These are phyloP conservation scores for Sebastolobus altivelis DNA, from an alignment of 2,797 vertebrate genomes.

Conservation along the genomic window DNA sequence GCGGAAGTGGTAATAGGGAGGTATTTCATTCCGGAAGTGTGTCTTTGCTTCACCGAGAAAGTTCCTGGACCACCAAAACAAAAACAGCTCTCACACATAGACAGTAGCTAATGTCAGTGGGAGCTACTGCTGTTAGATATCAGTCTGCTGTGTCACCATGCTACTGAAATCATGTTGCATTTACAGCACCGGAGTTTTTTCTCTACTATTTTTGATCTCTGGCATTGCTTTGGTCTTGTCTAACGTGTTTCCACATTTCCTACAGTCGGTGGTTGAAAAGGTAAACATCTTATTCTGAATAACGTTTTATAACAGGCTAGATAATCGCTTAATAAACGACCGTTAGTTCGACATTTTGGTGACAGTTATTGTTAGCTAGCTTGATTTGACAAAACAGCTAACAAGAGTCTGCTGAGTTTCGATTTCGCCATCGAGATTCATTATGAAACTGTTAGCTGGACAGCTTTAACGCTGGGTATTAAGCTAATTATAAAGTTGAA, in stretches of 20 bases:
- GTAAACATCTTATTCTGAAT: conserved; percentile 64
- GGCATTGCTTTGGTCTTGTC: conserved; percentile 80
- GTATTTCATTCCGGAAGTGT: conserved; percentile 17
- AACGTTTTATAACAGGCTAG: neutral
- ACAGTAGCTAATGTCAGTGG: neutral
- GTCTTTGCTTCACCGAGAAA: conserved; percentile 10
- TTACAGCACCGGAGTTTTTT: conserved; percentile 72
- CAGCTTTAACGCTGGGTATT: neutral
- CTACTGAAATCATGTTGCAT: conserved; percentile 76
- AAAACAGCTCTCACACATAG: conserved; percentile 15
- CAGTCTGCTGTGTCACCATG: conserved; percentile 48
- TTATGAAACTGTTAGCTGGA: neutral
- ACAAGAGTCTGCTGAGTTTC: neutral
- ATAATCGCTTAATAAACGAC: neutral
- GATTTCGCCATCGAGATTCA: no score
- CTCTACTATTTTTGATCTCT: conserved; percentile 73
- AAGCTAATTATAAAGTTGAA: neutral
- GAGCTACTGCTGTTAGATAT: rapidly evolving
- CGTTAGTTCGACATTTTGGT: neutral
- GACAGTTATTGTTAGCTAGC: neutral
- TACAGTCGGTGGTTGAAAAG: conserved; percentile 76
- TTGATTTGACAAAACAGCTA: neutral
- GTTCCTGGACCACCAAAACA: conserved; percentile 67
- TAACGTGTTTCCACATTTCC: conserved; percentile 72
- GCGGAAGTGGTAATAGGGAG: conserved; percentile 36